These are phyloP conservation scores for Sula dactylatra DNA, from an alignment of 2,113 vertebrate genomes.

Conservation along the genomic window DNA sequence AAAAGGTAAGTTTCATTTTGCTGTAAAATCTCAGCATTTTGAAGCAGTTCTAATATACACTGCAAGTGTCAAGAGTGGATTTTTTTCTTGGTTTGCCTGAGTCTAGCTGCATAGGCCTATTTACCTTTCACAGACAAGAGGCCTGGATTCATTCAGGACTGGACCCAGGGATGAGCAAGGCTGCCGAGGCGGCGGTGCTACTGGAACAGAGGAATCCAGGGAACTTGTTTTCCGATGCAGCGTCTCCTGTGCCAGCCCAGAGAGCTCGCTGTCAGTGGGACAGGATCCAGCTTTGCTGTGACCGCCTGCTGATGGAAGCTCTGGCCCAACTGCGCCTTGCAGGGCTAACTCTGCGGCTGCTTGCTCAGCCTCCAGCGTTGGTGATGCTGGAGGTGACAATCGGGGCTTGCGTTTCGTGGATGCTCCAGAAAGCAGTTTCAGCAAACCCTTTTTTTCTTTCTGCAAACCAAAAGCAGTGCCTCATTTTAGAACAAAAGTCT, in stretches of 20 bases:
- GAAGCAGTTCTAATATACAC: not conserved
- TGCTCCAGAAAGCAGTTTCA: conserved; percentile 90
- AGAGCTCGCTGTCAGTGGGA: conserved; percentile 71
- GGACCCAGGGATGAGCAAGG: conserved; percentile 91
- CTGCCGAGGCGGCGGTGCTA: conserved; percentile 91
- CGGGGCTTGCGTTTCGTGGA: conserved; percentile 93
- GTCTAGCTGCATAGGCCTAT: not conserved
- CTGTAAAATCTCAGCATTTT: not conserved
- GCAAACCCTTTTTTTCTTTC: conserved; percentile 95
- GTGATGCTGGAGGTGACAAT: conserved; percentile 89
- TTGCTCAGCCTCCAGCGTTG: conserved; percentile 89
- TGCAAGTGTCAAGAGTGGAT: too few relatives aligned
- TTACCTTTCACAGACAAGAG: conserved; percentile 95
- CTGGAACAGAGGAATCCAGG: conserved; percentile 78
- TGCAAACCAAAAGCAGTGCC: conserved; percentile 49
- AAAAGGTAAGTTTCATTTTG: not conserved
- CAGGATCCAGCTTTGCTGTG: conserved; percentile 67
- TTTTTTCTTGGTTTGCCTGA: not conserved
- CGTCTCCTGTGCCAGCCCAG: conserved; percentile 64
- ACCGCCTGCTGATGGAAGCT: conserved; percentile 49
- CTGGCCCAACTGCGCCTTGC: conserved; percentile 86
- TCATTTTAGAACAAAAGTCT: not conserved
- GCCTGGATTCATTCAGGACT: conserved; percentile 82
- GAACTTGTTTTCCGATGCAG: conserved; percentile 77
- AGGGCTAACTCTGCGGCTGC: conserved; percentile 72